These are phyloP conservation scores for Helicoverpa armigera DNA, from an alignment of 1,140 invertebrate species.

Conservation along the genomic window DNA sequence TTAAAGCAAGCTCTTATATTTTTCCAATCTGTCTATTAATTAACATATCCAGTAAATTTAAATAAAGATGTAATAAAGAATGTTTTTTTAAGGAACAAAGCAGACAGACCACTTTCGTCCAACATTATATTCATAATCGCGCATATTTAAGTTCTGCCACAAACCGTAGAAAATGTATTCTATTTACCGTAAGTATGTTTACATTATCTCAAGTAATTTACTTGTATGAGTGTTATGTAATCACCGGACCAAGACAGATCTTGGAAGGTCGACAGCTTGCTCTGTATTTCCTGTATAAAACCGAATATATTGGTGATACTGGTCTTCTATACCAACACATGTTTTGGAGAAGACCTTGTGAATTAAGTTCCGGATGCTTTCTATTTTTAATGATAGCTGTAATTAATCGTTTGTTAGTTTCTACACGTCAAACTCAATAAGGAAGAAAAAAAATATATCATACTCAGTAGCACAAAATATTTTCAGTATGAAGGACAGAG, in stretches of 20 bases:
- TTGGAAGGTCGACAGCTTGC: slow-evolving; percentile 66
- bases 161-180: slow-evolving; percentile 43
- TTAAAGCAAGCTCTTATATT: not conserved
- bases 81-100: not conserved
- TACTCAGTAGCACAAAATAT: slow-evolving; percentile 46
- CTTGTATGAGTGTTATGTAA: slow-evolving; percentile 40
- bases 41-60: slow-evolving; percentile 29
- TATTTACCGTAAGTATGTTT: slow-evolving; percentile 46
- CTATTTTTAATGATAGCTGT: slow-evolving; percentile 37
- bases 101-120: slow-evolving; percentile 36
- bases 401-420: slow-evolving; percentile 26
- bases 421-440: not conserved
- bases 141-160: slow-evolving; percentile 27
- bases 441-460: not conserved
- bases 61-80: slow-evolving; percentile 17
- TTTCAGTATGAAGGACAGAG: slow-evolving; percentile 48
- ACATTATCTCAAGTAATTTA: slow-evolving; percentile 36
- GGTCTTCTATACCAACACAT: slow-evolving; percentile 62
- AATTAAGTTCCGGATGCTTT: slow-evolving; percentile 63
- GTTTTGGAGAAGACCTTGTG: slow-evolving; percentile 67
- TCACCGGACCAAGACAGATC: slow-evolving; percentile 48
- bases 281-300: slow-evolving; percentile 67
- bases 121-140: not conserved
- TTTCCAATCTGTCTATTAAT: slow-evolving; percentile 19
- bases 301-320: slow-evolving; percentile 38